Percentiles rank a stretch among this genome's conserved stretches.
phyloP scores from a whole-genome alignment of 2,888 invertebrate genomes.

The Camponotus fellah region DNA sequence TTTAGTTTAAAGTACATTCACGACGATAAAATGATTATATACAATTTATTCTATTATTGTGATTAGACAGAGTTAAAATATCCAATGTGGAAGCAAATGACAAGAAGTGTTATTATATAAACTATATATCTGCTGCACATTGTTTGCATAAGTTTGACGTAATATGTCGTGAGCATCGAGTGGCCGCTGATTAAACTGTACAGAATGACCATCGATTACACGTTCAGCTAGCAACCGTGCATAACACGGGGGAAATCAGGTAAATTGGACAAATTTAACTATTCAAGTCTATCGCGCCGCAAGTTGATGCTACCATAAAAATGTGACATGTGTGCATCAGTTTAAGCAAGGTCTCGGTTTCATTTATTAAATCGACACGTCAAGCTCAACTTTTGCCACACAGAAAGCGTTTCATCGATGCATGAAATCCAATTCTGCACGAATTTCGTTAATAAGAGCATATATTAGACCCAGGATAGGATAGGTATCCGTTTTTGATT shows the following conservation, averaged over 20 bases:
- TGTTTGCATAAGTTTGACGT: slow-evolving; percentile 43
- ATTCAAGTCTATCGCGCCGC: background rate
- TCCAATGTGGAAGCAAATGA: slow-evolving; percentile 21
- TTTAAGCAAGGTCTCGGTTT: background rate
- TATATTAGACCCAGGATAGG: background rate
- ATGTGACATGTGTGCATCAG: slow-evolving; percentile 20
- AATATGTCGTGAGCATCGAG: slow-evolving; percentile 43
- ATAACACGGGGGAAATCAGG: background rate
- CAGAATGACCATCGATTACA: slow-evolving; percentile 63
- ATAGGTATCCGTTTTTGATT: slow-evolving; percentile 15
- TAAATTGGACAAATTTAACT: slow-evolving; percentile 33
- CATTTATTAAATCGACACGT: slow-evolving; percentile 49
- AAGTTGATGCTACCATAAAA: slow-evolving; percentile 24
- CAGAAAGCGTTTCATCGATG: slow-evolving; percentile 8
- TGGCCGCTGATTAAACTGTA: slow-evolving; percentile 49
- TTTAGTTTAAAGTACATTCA: slow-evolving; percentile 5
- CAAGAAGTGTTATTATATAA: slow-evolving; percentile 40
- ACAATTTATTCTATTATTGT: slow-evolving; percentile 32
- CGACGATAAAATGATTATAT: slow-evolving; percentile 17
- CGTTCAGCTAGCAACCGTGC: slow-evolving; percentile 44
- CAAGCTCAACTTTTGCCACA: background rate
- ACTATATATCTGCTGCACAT: background rate
- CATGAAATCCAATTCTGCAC: slow-evolving; percentile 8
- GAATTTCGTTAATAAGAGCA: slow-evolving; percentile 28
- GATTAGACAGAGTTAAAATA: slow-evolving; percentile 28